Evolutionary conservation across 2,113 vertebrate species (phyloP), one percentile per base, ranked within the genome.

Genomic region (Rhadina sibilatrix): DNA sequence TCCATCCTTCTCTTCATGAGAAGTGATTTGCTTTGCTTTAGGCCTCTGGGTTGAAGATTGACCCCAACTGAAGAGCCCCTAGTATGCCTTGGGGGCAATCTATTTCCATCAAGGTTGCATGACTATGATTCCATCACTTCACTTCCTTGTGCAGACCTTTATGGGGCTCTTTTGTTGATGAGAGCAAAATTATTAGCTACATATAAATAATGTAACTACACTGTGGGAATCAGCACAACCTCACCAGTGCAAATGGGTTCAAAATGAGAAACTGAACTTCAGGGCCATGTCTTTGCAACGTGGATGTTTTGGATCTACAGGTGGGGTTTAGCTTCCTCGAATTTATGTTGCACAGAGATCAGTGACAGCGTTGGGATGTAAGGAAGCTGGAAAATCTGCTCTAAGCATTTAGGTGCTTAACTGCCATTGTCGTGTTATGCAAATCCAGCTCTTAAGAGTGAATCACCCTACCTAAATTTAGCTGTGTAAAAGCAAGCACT

Each of bases 381-480:
- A 91, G 83, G 65, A 85, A 91, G 69, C 21, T 46, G 69, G 71
- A 75, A 92, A 93, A 85, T 56, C 46, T 91, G 61, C 60, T 91
- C 28, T 12, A 78, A 56, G 81, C 83, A 44, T 71, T 81, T 68
- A 82, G 84, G 89, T 12, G 9, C 46, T 85, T 71, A 93, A 87
- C 46, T 91, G 66, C 47, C 53, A 76, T 61, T 89, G 95, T 72
- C 86, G 81, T 76, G 80, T 68, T 87, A 91, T 76, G 84, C 87
- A 93, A 76, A 94, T 90, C 65, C 50, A 20, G n/a, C 65, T 94
- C 78, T 91, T 79, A 92, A 31, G 50, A 90, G 92, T 83, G 88
- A 95, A 80, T 88, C 83, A 92, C 90, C 28, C 71, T 31, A 70
- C 79, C 92, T 88, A 92, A 93, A 93, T 90, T 88, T 93, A 94